Evolutionary conservation across 1,140 invertebrate genomes (phyloP).

Genomic region (Drosophila lini): DNA sequence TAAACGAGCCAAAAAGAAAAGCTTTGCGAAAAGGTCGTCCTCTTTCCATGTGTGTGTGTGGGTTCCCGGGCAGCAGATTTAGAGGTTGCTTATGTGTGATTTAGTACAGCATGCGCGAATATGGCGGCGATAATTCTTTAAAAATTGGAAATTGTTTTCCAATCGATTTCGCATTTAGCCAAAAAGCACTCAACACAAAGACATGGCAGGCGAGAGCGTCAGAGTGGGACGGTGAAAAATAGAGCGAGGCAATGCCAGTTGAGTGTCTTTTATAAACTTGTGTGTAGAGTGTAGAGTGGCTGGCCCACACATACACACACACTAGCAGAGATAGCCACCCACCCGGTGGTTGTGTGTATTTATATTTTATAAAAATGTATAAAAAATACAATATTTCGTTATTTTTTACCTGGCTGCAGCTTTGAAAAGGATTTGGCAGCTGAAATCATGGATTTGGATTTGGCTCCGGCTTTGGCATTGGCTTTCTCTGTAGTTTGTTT

Average conservation of each 20-base stretch:
- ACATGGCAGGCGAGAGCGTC: slow-evolving; percentile 4
- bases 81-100: slow-evolving; percentile 85
- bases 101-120: slow-evolving; percentile 84
- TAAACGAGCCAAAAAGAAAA: slow-evolving; percentile 78
- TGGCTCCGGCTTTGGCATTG: slow-evolving; percentile 43
- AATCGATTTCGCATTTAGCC: slow-evolving; percentile 84
- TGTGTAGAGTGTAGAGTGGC: slow-evolving; percentile 26
- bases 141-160: slow-evolving; percentile 85
- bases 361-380: slow-evolving; percentile 60
- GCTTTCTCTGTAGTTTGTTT: slow-evolving; percentile 60
- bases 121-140: slow-evolving; percentile 84
- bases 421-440: slow-evolving; percentile 75
- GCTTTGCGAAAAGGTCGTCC: slow-evolving; percentile 68
- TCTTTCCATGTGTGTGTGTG: slow-evolving; percentile 14
- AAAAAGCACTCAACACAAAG: slow-evolving; percentile 72
- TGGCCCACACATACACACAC: slow-evolving; percentile 8
- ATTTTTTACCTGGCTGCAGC: slow-evolving; percentile 75
- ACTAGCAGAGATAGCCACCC: background rate
- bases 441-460: slow-evolving; percentile 74
- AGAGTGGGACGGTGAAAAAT: slow-evolving; percentile 2
- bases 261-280: slow-evolving; percentile 66
- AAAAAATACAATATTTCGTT: slow-evolving; percentile 65
- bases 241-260: slow-evolving; percentile 10
- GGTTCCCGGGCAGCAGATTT: slow-evolving; percentile 78
- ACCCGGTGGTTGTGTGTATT: slow-evolving; percentile 27